Conservation (phyloP, 2,797 vertebrate genomes). For the Parambassis ranga region DNA sequence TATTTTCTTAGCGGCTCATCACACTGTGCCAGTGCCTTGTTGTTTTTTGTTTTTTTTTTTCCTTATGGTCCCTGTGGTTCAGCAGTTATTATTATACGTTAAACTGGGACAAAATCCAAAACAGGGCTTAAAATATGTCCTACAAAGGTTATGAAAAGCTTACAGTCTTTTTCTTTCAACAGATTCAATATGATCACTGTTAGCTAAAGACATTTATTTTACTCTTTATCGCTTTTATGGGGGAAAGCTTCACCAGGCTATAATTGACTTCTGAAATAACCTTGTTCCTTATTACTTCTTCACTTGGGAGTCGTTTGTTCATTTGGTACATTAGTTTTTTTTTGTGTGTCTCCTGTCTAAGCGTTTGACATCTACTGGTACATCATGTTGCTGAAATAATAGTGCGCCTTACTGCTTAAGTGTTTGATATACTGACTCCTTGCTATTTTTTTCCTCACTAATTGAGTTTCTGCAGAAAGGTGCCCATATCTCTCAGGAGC, state of each 20-base stretch:
- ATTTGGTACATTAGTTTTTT: conserved; percentile 35
- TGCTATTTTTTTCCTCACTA: not conserved
- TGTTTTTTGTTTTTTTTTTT: no score
- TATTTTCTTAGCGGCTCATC: conserved; percentile 22
- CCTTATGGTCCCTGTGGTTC: conserved; percentile 28
- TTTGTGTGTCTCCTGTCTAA: conserved; percentile 14
- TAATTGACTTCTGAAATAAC: conserved; percentile 51
- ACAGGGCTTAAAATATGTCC: conserved; percentile 5
- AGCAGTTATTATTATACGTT: conserved; percentile 44
- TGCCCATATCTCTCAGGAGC: no score
- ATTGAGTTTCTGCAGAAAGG: not conserved
- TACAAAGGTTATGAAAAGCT: conserved; percentile 20
- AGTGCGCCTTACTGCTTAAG: conserved; percentile 8
- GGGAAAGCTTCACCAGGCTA: conserved; percentile 37
- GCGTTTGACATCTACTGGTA: conserved; percentile 28
- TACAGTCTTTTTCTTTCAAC: not conserved
- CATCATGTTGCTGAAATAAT: conserved; percentile 10
- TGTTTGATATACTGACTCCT: conserved; percentile 4
- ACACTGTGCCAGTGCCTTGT: conserved; percentile 20
- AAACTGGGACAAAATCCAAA: conserved; percentile 50
- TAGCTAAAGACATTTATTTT: conserved; percentile 21
- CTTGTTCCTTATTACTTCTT: conserved; percentile 32
- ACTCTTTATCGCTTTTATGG: conserved; percentile 25
- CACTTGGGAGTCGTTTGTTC: conserved; percentile 22
- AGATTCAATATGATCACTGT: not conserved